Evolutionary conservation across 2,888 invertebrate genomes (phyloP).

Genomic region (Dusona sp.): DNA sequence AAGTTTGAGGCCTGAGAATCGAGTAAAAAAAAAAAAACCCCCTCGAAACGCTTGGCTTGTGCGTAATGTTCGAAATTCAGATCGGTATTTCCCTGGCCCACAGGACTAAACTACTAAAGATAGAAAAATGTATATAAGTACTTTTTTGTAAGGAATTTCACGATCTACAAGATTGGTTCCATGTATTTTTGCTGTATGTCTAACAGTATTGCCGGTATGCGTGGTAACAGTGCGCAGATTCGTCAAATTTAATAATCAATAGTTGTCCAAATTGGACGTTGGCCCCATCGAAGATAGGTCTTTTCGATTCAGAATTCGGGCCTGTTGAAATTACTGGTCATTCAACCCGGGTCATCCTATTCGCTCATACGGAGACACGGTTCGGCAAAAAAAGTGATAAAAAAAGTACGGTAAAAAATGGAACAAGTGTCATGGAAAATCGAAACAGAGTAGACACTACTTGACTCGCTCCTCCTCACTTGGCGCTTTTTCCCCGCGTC

Average conservation of each 20-base stretch:
- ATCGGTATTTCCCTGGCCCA: no score
- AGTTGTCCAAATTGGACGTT: background rate
- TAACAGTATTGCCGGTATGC: no score
- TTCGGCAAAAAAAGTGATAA: background rate
- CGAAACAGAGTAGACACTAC: conserved; percentile 2
- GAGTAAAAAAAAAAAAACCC: no score
- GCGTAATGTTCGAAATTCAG: no score
- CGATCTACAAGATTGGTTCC: no score
- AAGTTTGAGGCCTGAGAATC: no score
- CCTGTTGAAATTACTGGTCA: background rate
- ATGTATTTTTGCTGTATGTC: no score
- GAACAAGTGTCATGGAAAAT: conserved; percentile 16
- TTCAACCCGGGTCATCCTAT: background rate
- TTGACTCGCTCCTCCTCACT: background rate
- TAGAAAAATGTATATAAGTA: no score
- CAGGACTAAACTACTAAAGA: no score
- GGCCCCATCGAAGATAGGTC: background rate
- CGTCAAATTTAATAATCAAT: background rate
- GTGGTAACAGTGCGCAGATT: no score
- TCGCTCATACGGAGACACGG: background rate
- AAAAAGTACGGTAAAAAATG: background rate
- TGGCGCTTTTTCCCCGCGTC: background rate
- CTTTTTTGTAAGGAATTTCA: no score
- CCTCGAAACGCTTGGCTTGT: no score
- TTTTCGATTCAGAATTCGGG: background rate